Base-by-base conservation (phyloP, 1,140 invertebrate species). In the Pseudomyrmex sp. region DNA sequence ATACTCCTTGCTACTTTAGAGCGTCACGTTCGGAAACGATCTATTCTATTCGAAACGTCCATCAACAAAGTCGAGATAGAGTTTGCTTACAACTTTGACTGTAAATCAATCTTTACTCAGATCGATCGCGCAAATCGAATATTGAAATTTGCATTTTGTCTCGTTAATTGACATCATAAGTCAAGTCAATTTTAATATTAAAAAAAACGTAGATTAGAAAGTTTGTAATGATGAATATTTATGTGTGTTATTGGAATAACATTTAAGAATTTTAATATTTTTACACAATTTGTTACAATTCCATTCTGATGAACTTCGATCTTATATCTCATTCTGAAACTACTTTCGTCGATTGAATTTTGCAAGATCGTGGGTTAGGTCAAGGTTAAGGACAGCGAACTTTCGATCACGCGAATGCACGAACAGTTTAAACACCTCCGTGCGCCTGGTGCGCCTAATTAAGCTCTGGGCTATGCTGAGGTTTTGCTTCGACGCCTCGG, bases 91-190 rank as follows among this genome's bases (percentile, higher is more conserved):
- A 68, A 70, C 52, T 70, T 70, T 2, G 76, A 70, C 58, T 59
- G 20, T 79, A 59, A 79, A 79, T 77, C 48, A 77, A 77, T 77
- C 74, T 77, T 68, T 77, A 77, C 54, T 63, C 26, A 56, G 18
- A 68, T 68, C 13, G 63, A 44, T 77, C 63, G 18, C 5, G 35
- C 35, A 77, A 69, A 54, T 68, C 26, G 62, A 77, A 54, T 35
- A 35, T 35, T 35, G 35, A 35, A 35, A 35, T 35, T 35, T 7
- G 35, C 35, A 35, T 35, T 35, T 35, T 35, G 35, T 35, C 35
- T 35, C 35, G 35, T 35, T 26, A 4, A 26, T 26, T 35, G 35
- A 35, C 35, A 35, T 35, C 35, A 35, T n/a, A n/a, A n/a, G n/a
- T n/a, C n/a, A n/a, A 35, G 35, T 35, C 35, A 35, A 35, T 5